phyloP scores from a whole-genome alignment of 1,140 invertebrate genomes.

The Drosophila obscura region DNA sequence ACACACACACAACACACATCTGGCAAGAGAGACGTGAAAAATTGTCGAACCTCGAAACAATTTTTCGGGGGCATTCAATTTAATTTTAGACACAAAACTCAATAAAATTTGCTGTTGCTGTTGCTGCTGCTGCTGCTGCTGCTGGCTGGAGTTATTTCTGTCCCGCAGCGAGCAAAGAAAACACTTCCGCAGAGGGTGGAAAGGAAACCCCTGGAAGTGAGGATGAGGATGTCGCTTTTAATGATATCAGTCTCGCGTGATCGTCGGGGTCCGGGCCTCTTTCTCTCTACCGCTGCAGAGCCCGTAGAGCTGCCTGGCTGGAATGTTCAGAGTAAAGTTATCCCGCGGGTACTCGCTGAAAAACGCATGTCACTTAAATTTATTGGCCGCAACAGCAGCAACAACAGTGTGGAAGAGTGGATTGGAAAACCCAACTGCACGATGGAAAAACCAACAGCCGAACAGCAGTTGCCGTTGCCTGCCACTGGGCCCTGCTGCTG shows the following conservation, averaged over 20 bases:
- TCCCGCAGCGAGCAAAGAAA: constrained; percentile 29
- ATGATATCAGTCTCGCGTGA: constrained; percentile 71
- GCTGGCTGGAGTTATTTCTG: constrained; percentile 62
- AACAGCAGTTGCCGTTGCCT: constrained; percentile 21
- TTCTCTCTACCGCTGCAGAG: neutral
- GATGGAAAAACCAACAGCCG: constrained; percentile 26
- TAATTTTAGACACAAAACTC: constrained; percentile 66
- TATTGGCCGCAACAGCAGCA: constrained; percentile 73
- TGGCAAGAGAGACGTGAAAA: constrained; percentile 45
- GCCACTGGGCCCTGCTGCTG: too few species aligned
- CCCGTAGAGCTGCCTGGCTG: constrained; percentile 46
- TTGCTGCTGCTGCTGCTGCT: constrained; percentile 18
- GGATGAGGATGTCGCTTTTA: constrained; percentile 69
- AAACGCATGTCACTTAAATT: constrained; percentile 82
- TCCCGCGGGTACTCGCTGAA: constrained; percentile 79
- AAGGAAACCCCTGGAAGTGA: constrained; percentile 8
- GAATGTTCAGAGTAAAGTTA: constrained; percentile 76
- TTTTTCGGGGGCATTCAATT: constrained; percentile 62
- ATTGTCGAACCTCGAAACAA: constrained; percentile 40
- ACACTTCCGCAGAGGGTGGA: constrained; percentile 62
- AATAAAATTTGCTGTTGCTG: constrained; percentile 40
- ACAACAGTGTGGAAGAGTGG: constrained; percentile 30
- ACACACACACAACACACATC: constrained; percentile 2
- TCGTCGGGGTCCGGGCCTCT: constrained; percentile 20
- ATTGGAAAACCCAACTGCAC: constrained; percentile 26